Evolutionary conservation across 2,888 invertebrate genomes (phyloP), one percentile per base, ranked within the genome.

Genomic region (Fissipunctia ypsillon): DNA sequence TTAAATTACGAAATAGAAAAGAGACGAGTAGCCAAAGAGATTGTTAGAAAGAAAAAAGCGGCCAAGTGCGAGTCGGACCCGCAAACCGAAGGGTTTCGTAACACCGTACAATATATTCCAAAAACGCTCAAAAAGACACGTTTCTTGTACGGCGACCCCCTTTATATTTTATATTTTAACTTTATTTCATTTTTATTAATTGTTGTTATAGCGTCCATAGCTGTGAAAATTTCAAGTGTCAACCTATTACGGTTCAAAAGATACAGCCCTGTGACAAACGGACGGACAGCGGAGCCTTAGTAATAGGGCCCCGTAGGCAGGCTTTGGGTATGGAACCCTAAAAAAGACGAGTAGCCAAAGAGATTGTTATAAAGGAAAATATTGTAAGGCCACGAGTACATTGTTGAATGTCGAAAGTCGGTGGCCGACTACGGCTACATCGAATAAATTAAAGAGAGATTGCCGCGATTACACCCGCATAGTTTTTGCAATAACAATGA

Each of bases 391-490:
- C 67, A 70, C 35, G 64, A 50, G 54, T 70, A 81, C 76, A 80
- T 31, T 43, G 31, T 50, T 31, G 60, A 80, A 76, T 84, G 73
- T 74, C 75, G 83, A 85, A 84, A 85, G 78, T 68, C 57, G 43
- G 12, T 67, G 45, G 45, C 22, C 45, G 63, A 64, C 19, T 54
- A 69, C 45, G 63, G 59, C 19, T 54, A 69, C 57, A 72, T 57
- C 45, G 69, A 82, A 82, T 69, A 83, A 70, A 83, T 80, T 81
- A 79, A 72, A 68, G 61, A 73, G 79, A 81, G 77, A 84, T 82
- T 67, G 57, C 69, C 2, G 41, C 76, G 89, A 89, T 89, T 81
- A 80, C 16, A 66, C 89, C 89, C 89, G 88, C 87, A 89, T 89
- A 68, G 71, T 74, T 80, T 78, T 78, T 69, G 60, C 69, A 69